Percentiles rank a stretch among this genome's conserved stretches.
These are phyloP conservation scores for Cheirogaleus major DNA, from an alignment of 2,797 vertebrate genomes.

Conservation along the genomic window DNA sequence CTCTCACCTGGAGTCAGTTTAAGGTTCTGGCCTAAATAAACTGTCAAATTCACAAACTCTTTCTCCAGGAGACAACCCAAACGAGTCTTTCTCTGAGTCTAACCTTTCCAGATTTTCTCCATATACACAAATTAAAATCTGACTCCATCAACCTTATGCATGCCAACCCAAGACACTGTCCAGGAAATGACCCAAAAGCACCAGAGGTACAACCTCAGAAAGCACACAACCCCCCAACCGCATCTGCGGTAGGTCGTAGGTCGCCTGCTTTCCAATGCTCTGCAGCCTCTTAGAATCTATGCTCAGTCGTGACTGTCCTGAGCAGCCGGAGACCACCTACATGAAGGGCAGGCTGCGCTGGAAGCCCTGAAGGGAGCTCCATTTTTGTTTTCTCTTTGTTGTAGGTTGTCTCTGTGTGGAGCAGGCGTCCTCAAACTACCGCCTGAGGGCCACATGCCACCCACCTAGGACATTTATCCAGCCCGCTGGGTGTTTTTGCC, in stretches of 20 bases:
- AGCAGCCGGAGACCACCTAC: too few relatives aligned
- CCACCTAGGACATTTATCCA: too few relatives aligned
- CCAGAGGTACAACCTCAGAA: background rate
- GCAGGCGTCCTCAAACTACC: too few relatives aligned
- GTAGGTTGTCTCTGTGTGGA: too few relatives aligned
- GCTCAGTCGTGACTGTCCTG: too few relatives aligned
- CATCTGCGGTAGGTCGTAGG: background rate
- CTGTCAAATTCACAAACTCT: background rate
- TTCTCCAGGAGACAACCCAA: background rate
- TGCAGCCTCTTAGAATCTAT: background rate
- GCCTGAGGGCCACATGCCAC: too few relatives aligned
- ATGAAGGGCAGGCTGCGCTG: too few relatives aligned
- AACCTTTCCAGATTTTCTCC: background rate
- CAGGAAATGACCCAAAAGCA: background rate
- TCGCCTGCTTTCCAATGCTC: background rate
- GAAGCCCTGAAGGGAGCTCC: too few relatives aligned
- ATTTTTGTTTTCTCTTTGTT: too few relatives aligned
- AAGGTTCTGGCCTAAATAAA: background rate
- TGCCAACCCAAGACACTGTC: background rate
- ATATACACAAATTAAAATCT: background rate
- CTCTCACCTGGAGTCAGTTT: background rate
- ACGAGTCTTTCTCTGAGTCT: background rate
- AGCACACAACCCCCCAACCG: background rate
- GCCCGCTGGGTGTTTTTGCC: too few relatives aligned
- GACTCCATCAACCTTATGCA: background rate